A percentile compares a stretch with the other conserved stretches of the same genome.
Conservation (phyloP, 2,113 vertebrate species). For the Athene noctua region DNA sequence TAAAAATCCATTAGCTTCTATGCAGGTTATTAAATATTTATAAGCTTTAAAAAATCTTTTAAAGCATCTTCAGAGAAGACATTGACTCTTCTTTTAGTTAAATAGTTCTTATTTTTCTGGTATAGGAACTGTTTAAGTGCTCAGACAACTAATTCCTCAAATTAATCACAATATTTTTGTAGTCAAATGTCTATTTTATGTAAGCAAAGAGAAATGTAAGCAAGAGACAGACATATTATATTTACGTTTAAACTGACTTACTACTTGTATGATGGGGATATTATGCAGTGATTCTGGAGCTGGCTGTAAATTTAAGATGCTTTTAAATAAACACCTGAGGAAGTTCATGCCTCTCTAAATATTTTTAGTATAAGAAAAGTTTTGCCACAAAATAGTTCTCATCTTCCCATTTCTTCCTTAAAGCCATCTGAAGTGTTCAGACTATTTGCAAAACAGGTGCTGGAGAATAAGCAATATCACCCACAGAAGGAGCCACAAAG, state of each 20-base stretch:
- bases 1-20: constrained; percentile 17
- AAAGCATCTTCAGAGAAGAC: constrained; percentile 7
- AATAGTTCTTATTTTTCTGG: background rate
- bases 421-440: background rate
- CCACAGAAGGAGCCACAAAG: background rate
- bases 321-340: background rate
- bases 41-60: constrained; percentile 30
- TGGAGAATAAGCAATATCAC: background rate
- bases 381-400: background rate
- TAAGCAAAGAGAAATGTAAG: constrained; percentile 1
- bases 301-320: background rate
- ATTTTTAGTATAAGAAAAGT: background rate
- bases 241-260: background rate
- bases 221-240: background rate
- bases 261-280: background rate
- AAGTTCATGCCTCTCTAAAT: background rate
- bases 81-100: background rate
- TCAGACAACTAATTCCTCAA: background rate
- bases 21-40: constrained; percentile 31
- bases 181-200: background rate
- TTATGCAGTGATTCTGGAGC: background rate
- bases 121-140: background rate
- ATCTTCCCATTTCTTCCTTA: background rate
- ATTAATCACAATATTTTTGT: constrained; percentile 43
- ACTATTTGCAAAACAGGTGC: background rate